A percentile compares a stretch with the other conserved stretches of the same genome.
phyloP scores from a whole-genome alignment of 2,888 invertebrate genomes.

The Trimorus sp. region DNA sequence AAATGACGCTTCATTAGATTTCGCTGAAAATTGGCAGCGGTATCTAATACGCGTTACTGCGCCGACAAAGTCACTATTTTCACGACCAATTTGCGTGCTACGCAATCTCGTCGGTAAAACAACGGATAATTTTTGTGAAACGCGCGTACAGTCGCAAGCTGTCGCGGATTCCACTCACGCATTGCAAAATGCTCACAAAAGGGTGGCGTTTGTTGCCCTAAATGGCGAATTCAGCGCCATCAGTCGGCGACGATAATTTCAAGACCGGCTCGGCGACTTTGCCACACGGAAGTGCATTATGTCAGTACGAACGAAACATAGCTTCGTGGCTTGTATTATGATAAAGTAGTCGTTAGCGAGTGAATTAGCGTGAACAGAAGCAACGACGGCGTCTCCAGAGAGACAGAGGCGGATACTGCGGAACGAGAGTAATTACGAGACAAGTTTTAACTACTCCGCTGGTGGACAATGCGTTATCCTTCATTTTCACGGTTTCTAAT shows the following conservation, averaged over 20 bases:
- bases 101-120: background rate
- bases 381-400: constrained; percentile 56
- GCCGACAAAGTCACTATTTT: too few relatives aligned
- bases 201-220: constrained; percentile 37
- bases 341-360: constrained; percentile 70
- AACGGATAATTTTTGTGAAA: constrained; percentile 4
- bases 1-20: too few relatives aligned
- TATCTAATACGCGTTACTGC: too few relatives aligned
- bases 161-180: constrained; percentile 25
- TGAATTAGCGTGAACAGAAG: constrained; percentile 65
- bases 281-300: constrained; percentile 57
- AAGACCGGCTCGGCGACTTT: constrained; percentile 43
- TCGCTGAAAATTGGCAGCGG: too few relatives aligned
- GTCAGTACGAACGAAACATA: constrained; percentile 50
- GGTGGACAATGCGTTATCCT: constrained; percentile 79
- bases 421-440: constrained; percentile 81
- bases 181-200: constrained; percentile 43
- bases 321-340: constrained; percentile 67
- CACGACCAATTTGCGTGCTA: background rate
- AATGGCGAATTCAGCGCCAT: constrained; percentile 46
- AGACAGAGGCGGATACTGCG: constrained; percentile 72
- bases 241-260: constrained; percentile 51
- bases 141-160: background rate
- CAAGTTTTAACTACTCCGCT: constrained; percentile 80
- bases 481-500: constrained; percentile 79